Conservation (phyloP, 2,797 vertebrate species). For the Syndactyla subalaris region DNA sequence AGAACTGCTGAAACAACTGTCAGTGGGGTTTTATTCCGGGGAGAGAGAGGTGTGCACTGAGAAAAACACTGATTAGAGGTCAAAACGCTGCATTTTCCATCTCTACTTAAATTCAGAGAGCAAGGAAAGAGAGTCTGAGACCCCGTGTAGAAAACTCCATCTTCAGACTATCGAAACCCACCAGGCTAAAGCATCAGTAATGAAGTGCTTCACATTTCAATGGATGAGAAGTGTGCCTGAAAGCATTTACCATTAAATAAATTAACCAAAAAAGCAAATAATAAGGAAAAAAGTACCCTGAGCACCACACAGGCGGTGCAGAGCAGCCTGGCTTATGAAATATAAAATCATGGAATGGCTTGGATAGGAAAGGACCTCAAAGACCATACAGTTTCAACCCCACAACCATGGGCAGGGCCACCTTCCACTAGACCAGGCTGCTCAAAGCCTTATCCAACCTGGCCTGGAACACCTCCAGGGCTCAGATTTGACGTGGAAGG, state of each 20-base stretch:
- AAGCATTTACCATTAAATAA: neutral
- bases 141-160: neutral
- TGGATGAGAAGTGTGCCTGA: neutral
- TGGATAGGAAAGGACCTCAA: neutral
- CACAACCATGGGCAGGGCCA: too few species aligned
- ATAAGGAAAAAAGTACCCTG: neutral
- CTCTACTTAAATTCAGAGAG: neutral
- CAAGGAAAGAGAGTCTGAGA: neutral
- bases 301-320: rapidly evolving
- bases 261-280: neutral
- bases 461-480: neutral
- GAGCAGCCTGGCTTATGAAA: rapidly evolving
- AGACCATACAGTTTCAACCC: neutral
- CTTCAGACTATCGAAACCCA: neutral
- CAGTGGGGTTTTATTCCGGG: neutral
- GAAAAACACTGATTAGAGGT: neutral
- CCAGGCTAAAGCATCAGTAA: neutral
- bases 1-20: neutral
- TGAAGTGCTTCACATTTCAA: neutral
- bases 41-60: neutral
- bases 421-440: neutral
- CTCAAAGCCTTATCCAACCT: neutral
- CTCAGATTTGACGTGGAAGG: neutral
- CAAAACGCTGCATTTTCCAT: neutral
- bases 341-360: neutral